Base-by-base conservation (phyloP, 2,113 vertebrate genomes). In the Gyps fulvus region DNA sequence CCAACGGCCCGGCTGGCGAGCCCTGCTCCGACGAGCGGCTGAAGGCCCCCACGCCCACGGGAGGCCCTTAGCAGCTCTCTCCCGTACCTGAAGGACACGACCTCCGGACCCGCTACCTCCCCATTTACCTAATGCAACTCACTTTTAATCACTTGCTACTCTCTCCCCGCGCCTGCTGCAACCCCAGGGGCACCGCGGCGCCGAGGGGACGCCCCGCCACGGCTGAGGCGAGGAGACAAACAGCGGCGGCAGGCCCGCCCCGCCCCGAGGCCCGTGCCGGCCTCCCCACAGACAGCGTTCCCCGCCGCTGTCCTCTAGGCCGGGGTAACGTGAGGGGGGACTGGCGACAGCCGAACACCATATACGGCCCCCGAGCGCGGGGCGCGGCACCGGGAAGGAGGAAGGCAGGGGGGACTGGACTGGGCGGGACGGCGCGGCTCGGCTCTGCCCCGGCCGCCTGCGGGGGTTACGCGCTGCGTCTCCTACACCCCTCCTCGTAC, bases 1-100 rank as follows among this genome's bases (percentile, higher is more conserved):
- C 29, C 6, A 8, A 4, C 8, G 2, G 16, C 31, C n/a, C 32
- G 1, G 15, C 27, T 1, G 10, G 0, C 0, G 3, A 9, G 40
- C 36, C 27, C 34, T 1, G 8, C 50, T 15, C 11, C 26, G 2
- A 3, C 0, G 7, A 11, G 52, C 4, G 2, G 47, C 4, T 10
- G 8, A 29, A 52, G 11, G 11, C 7, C n/a, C 22, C 20, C 23
- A 2, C 1, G 2, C 13, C 34, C 26, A 9, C 11, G 6, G 40
- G 22, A 55, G 12, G 21, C 57, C 19, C 11, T 34, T 2, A 17
- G 1, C 5, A 5, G 4, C 49, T 31, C 29, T 34, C 19, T 38
- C 11, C 32, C 20, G 1, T 76, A 34, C 26, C 55, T 32, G 21
- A n/a, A 8, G 13, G 9, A 52, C 10, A 4, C 2, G 7, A 1